A percentile compares a stretch with the other conserved stretches of the same genome.
Evolutionary conservation across 1,140 invertebrate species (phyloP).

Genomic region (Zelostemma sp.): DNA sequence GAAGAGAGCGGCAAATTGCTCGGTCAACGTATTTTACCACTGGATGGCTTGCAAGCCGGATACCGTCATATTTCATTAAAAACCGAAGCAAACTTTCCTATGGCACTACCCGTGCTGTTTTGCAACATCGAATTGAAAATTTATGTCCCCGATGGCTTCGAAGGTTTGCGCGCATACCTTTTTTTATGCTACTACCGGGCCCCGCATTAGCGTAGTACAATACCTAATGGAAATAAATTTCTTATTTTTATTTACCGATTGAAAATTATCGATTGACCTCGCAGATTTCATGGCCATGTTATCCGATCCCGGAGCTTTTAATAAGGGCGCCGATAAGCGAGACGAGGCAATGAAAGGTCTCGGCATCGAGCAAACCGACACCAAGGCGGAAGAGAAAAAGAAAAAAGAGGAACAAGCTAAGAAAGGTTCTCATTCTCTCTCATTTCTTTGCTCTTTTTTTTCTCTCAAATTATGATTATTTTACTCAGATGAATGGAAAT

Average conservation of each 20-base stretch:
- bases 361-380: conserved; percentile 66
- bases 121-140: conserved; percentile 99
- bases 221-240: neutral
- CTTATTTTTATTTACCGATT: neutral
- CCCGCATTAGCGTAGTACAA: too few relatives aligned
- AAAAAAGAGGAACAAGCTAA: conserved; percentile 63
- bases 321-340: conserved; percentile 82
- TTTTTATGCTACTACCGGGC: conserved; percentile 3
- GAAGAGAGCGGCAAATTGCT: conserved; percentile 98
- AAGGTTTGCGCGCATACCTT: conserved; percentile 74
- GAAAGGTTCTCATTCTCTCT: conserved; percentile 24
- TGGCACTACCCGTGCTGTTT: conserved; percentile 99
- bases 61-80: conserved; percentile 98
- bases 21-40: conserved; percentile 95
- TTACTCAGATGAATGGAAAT: conserved; percentile 72
- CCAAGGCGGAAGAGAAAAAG: conserved; percentile 63
- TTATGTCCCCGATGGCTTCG: conserved; percentile 99
- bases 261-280: conserved; percentile 33
- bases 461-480: conserved; percentile 18
- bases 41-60: conserved; percentile 97
- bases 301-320: conserved; percentile 94
- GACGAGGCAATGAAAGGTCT: conserved; percentile 79
- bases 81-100: conserved; percentile 99
- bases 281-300: conserved; percentile 97
- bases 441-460: conserved; percentile 8